Conservation (phyloP, 2,113 vertebrate genomes). For the Salvelinus namaycush region DNA sequence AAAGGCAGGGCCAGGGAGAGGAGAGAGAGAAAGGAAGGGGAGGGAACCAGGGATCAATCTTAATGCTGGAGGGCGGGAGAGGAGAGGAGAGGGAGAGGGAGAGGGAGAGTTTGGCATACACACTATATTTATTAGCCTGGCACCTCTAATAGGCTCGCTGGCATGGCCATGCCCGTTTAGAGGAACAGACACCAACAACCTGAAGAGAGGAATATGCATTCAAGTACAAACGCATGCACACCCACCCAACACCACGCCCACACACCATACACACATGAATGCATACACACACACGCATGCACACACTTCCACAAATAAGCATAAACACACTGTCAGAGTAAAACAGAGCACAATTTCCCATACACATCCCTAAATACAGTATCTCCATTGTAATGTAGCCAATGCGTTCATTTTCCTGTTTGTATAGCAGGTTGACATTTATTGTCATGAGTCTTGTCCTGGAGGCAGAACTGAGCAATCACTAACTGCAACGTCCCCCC, state of each 20-base stretch:
- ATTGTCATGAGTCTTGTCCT: no score
- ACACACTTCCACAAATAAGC: slow-evolving; percentile 49
- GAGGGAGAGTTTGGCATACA: slow-evolving; percentile 58
- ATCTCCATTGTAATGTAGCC: slow-evolving; percentile 35
- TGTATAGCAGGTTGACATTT: background rate
- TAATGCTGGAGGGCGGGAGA: slow-evolving; percentile 58
- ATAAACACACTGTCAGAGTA: slow-evolving; percentile 41
- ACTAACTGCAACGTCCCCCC: no score
- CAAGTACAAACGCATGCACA: slow-evolving; percentile 34
- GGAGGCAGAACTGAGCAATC: no score
- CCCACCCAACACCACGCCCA: slow-evolving; percentile 7
- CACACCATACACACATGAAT: slow-evolving; percentile 8
- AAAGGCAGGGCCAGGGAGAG: slow-evolving; percentile 67
- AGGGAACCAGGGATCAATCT: slow-evolving; percentile 73
- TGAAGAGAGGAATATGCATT: slow-evolving; percentile 30
- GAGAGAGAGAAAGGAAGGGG: slow-evolving; percentile 69
- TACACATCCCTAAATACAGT: slow-evolving; percentile 22
- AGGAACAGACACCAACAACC: slow-evolving; percentile 37
- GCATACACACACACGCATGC: slow-evolving; percentile 39
- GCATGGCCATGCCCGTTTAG: slow-evolving; percentile 49
- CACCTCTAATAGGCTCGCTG: slow-evolving; percentile 51
- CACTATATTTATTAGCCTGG: slow-evolving; percentile 67
- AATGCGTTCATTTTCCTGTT: slow-evolving; percentile 38
- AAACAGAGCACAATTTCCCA: slow-evolving; percentile 35
- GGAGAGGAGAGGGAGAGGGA: slow-evolving; percentile 55